Percentiles rank a stretch among this genome's conserved stretches.
These are phyloP conservation scores for Deilephila porcellus DNA, from an alignment of 2,888 invertebrate genomes.

Conservation along the genomic window DNA sequence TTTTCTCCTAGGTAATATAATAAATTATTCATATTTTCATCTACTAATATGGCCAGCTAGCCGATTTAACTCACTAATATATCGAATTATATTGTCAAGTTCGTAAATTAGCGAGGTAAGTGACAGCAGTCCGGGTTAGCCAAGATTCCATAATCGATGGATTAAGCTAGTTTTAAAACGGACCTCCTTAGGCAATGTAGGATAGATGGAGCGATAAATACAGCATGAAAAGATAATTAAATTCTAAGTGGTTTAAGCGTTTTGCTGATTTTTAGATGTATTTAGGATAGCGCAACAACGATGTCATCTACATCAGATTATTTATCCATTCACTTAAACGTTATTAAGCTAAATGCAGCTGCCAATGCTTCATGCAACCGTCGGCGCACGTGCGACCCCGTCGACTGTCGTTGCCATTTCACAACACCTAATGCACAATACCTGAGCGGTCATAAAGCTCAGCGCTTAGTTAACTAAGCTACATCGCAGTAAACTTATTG, in stretches of 20 bases:
- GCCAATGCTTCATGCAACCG: neutral
- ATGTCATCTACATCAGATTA: neutral
- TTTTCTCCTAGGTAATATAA: conserved; percentile 1
- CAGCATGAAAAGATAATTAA: neutral
- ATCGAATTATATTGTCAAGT: conserved; percentile 14
- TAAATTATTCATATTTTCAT: conserved; percentile 21
- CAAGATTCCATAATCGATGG: neutral
- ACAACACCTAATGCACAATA: neutral
- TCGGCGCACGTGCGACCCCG: conserved; percentile 8
- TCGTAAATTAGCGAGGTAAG: conserved; percentile 2
- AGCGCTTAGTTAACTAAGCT: neutral
- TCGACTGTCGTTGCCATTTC: conserved; percentile 9
- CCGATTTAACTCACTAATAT: conserved; percentile 1
- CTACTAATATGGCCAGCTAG: neutral
- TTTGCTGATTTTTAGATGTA: neutral
- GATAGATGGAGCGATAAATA: neutral
- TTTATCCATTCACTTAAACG: neutral
- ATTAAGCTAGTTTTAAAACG: neutral
- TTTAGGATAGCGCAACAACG: neutral
- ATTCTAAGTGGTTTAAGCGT: neutral
- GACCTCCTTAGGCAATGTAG: neutral
- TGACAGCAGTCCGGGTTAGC: neutral
- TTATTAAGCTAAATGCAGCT: neutral
- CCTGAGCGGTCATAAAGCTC: neutral
- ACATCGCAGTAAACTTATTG: neutral